Evolutionary conservation across 2,797 vertebrate genomes (phyloP).

Genomic region (Buphagus erythrorhynchus): DNA sequence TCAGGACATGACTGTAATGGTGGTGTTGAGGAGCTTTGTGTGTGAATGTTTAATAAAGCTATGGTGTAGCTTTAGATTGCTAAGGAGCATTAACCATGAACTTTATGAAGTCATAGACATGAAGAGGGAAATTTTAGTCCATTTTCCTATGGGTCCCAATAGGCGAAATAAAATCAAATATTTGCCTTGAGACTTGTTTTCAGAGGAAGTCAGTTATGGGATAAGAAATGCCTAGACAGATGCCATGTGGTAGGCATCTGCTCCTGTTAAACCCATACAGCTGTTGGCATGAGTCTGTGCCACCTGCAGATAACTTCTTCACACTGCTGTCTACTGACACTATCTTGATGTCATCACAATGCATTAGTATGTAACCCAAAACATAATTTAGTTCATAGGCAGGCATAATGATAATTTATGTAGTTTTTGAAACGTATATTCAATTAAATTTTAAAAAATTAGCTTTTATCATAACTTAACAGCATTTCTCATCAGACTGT

Average conservation of each 20-base stretch:
- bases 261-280: background rate
- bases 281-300: background rate
- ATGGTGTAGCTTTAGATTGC: background rate
- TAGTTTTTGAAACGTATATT: background rate
- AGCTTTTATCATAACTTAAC: background rate
- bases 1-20: background rate
- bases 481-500: background rate
- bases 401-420: background rate
- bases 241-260: background rate
- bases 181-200: background rate
- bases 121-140: background rate
- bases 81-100: background rate
- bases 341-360: background rate
- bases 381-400: background rate
- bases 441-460: background rate
- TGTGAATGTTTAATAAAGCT: background rate
- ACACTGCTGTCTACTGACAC: background rate
- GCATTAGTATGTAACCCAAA: background rate
- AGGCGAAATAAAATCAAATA: background rate
- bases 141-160: background rate
- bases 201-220: background rate
- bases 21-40: background rate
- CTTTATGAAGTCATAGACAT: background rate
- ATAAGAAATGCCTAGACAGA: background rate
- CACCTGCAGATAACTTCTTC: background rate